These are phyloP conservation scores for Spisula solida DNA, from an alignment of 2,888 invertebrate species.

Conservation along the genomic window DNA sequence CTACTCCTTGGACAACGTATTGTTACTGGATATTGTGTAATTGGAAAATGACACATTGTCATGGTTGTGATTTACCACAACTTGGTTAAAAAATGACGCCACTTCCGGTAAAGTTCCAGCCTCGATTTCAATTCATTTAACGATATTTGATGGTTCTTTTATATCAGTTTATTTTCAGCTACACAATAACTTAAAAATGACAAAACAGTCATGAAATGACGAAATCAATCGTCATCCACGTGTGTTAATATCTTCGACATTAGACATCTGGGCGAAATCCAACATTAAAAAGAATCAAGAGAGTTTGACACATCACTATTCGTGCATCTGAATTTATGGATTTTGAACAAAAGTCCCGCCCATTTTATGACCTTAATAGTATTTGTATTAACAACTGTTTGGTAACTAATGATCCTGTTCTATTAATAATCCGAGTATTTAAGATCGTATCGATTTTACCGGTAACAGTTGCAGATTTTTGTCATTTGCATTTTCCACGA, in stretches of 20 bases:
- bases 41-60: conserved; percentile 21
- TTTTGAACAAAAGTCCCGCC: background rate
- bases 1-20: conserved; percentile 24
- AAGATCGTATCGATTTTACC: background rate
- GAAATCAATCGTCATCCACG: background rate
- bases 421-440: background rate
- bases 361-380: conserved; percentile 24
- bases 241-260: background rate
- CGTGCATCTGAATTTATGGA: background rate
- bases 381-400: background rate
- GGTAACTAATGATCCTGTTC: background rate
- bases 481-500: conserved; percentile 11
- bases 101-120: background rate
- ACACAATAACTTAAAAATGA: background rate
- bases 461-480: conserved; percentile 17
- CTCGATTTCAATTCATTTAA: background rate
- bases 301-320: background rate
- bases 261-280: background rate
- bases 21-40: conserved; percentile 36
- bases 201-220: background rate
- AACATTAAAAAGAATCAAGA: background rate
- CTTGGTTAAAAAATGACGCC: background rate
- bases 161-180: background rate
- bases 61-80: conserved; percentile 3
- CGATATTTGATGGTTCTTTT: background rate